Percentiles rank a stretch among this genome's conserved stretches.
phyloP scores from a whole-genome alignment of 2,888 invertebrate species.

The Tiphia femorata region DNA sequence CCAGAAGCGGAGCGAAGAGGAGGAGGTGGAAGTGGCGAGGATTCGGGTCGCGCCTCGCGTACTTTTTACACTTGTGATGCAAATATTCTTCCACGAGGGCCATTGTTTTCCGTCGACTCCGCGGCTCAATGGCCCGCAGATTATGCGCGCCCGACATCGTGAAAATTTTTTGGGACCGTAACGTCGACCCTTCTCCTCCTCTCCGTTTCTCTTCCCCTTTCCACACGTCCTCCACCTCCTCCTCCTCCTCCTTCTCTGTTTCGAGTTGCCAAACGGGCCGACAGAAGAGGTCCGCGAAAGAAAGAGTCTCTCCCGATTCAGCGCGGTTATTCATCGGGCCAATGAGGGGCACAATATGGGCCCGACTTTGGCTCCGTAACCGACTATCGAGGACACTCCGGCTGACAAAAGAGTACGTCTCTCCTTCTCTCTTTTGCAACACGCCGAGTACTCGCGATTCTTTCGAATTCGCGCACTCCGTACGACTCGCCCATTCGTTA shows the following conservation, averaged over 20 bases:
- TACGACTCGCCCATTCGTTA: too few relatives aligned
- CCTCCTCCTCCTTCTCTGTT: background rate
- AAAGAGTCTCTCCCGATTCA: conserved; percentile 10
- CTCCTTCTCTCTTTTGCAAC: too few relatives aligned
- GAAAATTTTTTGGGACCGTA: conserved; percentile 28
- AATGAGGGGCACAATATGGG: conserved; percentile 33
- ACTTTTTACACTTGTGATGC: conserved; percentile 57
- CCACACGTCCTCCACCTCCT: background rate
- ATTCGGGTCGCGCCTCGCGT: conserved; percentile 41
- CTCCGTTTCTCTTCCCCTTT: background rate
- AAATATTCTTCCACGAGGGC: conserved; percentile 46
- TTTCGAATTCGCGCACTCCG: too few relatives aligned
- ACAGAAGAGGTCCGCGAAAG: background rate
- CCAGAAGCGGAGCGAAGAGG: background rate
- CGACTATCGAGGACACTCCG: conserved; percentile 3
- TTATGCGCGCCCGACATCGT: conserved; percentile 42
- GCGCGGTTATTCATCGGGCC: conserved; percentile 23
- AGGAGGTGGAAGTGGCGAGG: conserved; percentile 24
- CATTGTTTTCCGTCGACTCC: conserved; percentile 55
- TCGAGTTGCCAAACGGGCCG: background rate
- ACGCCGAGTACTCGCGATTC: too few relatives aligned
- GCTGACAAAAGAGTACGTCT: too few relatives aligned
- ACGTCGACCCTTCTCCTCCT: background rate
- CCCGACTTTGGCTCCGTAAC: conserved; percentile 3
- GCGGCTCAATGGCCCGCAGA: conserved; percentile 15